Base-by-base conservation (phyloP, 2,888 invertebrate species). In the Bugulina stolonifera region DNA sequence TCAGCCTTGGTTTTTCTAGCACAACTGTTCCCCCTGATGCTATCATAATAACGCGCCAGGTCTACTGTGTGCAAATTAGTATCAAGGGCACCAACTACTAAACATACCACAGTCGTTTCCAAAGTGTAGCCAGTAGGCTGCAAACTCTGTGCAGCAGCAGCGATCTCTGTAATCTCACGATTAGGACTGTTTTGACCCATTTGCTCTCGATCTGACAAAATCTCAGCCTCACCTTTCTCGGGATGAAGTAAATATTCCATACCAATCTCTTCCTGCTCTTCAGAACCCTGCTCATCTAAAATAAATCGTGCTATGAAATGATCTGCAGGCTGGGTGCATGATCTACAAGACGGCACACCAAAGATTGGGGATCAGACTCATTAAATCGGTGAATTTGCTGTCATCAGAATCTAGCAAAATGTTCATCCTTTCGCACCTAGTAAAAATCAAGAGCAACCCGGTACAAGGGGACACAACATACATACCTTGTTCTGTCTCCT, bases 51-150 rank as follows among this genome's bases (percentile, higher is more conserved):
- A 5, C 64, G 32, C 5, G 64, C 32, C 64, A 64, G 64, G 64
- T 64, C 64, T 64, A 64, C 57, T 57, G 57, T 25, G 57, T 57
- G 57, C 57, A 57, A n/a, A n/a, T 14, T 22, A 14, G 52, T 14
- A 52, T 14, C 22, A 22, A 14, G 14, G 52, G 52, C 52, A 52
- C 10, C 10, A 58, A 27, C 35, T 18, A 10, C 3, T 27, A 69
- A 27, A 10, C 18, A n/a, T 83, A 91, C 91, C 85, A 91, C 91
- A 72, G 97, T 94, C 73, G 95, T 94, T 78, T 94, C 93, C 77
- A 98, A 87, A 29, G 98, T 99, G 82, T 94, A 95, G 82, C 98
- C 98, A 83, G 94, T 98, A 1, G 98, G 98, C 85, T 98, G 97
- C 82, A 99, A 91, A 85, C 94, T 92, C 84, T 95, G 93, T 69